phyloP scores from a whole-genome alignment of 2,113 vertebrate species.

The Dromiciops gliroides region DNA sequence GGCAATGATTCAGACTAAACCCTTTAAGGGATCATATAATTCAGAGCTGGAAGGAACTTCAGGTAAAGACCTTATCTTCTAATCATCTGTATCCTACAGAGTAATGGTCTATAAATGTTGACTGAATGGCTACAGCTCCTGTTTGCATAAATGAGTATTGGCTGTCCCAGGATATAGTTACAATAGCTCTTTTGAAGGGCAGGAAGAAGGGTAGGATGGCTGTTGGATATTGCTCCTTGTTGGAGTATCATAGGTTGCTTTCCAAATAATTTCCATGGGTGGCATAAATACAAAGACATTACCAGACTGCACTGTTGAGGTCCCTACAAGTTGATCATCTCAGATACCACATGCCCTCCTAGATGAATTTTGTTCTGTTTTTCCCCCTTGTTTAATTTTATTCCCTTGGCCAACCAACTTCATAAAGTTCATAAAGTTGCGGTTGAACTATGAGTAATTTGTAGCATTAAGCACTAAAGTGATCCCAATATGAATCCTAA shows the following conservation, averaged over 20 bases:
- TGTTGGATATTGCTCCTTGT: background rate
- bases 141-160: background rate
- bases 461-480: background rate
- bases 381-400: slow-evolving; percentile 4
- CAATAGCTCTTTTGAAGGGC: background rate
- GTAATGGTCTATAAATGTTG: background rate
- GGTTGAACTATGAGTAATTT: background rate
- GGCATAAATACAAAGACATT: background rate
- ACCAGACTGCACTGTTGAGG: background rate
- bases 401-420: background rate
- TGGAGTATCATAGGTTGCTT: background rate
- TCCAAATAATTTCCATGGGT: background rate
- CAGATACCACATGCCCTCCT: background rate
- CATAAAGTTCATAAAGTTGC: background rate
- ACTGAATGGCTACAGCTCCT: background rate
- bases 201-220: background rate
- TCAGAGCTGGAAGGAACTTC: background rate
- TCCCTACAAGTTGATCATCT: background rate
- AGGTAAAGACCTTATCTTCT: slow-evolving; percentile 41
- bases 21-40: background rate
- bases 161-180: background rate
- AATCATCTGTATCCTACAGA: slow-evolving; percentile 7
- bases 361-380: background rate
- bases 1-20: background rate
- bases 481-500: slow-evolving; percentile 20